A percentile compares a stretch with the other conserved stretches of the same genome.
Evolutionary conservation across 2,113 vertebrate genomes (phyloP).

Genomic region (Heliornis fulica): DNA sequence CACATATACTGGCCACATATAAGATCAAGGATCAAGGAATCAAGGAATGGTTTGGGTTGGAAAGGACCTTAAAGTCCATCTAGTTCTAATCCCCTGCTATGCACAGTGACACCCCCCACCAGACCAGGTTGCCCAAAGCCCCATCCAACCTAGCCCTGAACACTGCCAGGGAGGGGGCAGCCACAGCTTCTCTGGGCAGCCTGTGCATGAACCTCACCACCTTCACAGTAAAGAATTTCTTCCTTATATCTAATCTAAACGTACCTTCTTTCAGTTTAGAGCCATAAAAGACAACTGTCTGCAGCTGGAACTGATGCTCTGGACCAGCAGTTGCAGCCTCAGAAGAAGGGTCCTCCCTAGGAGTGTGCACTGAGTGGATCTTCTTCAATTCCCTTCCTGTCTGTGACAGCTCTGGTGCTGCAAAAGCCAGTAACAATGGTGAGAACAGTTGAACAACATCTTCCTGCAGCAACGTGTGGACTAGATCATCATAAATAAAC

Average conservation of each 20-base stretch:
- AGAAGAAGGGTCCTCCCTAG: neutral
- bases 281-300: neutral
- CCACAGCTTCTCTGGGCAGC: too few species aligned
- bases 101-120: too few species aligned
- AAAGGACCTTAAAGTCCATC: too few species aligned
- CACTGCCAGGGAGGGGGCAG: too few species aligned
- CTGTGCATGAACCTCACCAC: too few species aligned
- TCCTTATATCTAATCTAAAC: too few species aligned
- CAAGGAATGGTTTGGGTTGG: too few species aligned
- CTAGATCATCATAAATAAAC: neutral
- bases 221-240: too few species aligned
- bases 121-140: too few species aligned
- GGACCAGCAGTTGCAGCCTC: neutral
- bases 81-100: too few species aligned
- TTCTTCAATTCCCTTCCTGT: neutral
- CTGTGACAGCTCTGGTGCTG: neutral
- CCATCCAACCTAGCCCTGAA: too few species aligned
- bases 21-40: neutral
- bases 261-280: too few species aligned
- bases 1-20: neutral
- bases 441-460: neutral
- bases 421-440: neutral
- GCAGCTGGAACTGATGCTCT: slow-evolving; percentile 1
- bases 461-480: neutral
- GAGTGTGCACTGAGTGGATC: neutral